Base-by-base conservation (phyloP, 2,113 vertebrate genomes). In the Guaruba guarouba region DNA sequence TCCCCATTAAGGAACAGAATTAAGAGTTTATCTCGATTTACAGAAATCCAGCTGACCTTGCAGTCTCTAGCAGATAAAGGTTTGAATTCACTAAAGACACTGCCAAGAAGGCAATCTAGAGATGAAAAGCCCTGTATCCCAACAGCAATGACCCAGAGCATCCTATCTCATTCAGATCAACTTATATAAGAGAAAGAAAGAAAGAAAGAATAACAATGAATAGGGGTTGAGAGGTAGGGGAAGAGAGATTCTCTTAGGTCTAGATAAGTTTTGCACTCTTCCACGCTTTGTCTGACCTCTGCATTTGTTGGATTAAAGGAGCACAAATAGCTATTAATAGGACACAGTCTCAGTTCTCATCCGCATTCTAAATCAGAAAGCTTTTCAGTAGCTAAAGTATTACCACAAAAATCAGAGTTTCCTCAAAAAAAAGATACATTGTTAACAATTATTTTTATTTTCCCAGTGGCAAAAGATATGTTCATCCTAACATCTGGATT, bases 111-210 rank as follows among this genome's bases (percentile, higher is more conserved):
- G 64, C 86, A 95, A 92, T 75, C 83, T 73, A 62, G 85, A 92
- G 54, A 92, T 61, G 86, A 86, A 93, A 91, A 93, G 80, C 84
- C 73, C 88, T 80, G 35, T 25, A 74, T 80, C 63, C 64, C 67
- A 61, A 6, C 39, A 88, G 67, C 43, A 92, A 37, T 25, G 71
- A 52, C 68, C 68, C 46, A 16, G 61, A 79, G 82, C 46, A 59
- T 80, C 48, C 49, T 22, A 4, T 37, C 71, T 82, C 70, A 7
- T 55, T 90, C 68, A 83, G 59, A 94, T 48, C 43, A 59, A 75
- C 48, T 77, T 74, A 16, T 78, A 7, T 31, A 55, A 51, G 7
- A 39, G 24, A 80, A 82, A 82, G 41, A 76, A 82, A 66, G 43
- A 35, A 69, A 33, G 20, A n/a, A 59, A 23, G 20, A n/a, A n/a